Percentiles rank a stretch among this genome's conserved stretches.
These are phyloP conservation scores for Denticeps clupeoides DNA, from an alignment of 2,797 vertebrate genomes.

Conservation along the genomic window DNA sequence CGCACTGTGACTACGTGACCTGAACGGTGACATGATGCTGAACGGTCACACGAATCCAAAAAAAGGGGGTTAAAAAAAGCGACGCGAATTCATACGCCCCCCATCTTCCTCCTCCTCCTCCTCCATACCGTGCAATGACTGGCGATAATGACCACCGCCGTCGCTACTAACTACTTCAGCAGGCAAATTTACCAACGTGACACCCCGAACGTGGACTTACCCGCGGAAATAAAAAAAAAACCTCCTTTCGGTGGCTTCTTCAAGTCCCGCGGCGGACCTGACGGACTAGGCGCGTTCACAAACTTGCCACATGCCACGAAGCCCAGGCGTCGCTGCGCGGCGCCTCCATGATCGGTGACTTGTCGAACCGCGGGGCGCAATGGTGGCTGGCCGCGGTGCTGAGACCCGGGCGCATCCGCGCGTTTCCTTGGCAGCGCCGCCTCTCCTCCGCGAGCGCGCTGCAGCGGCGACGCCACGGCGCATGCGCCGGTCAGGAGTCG, in stretches of 20 bases:
- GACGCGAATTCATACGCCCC: not conserved
- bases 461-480: slow-evolving; percentile 29
- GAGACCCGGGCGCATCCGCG: slow-evolving; percentile 22
- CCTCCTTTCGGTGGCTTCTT: not conserved
- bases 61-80: no score
- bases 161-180: no score
- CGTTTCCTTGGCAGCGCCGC: slow-evolving; percentile 28
- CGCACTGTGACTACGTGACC: no score
- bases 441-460: slow-evolving; percentile 16
- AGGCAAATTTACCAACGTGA: no score
- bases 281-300: not conserved
- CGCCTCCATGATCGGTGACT: slow-evolving; percentile 12
- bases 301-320: not conserved
- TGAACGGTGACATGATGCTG: no score
- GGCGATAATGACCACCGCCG: no score
- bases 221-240: not conserved
- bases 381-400: slow-evolving; percentile 18
- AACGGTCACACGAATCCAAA: no score
- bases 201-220: not conserved
- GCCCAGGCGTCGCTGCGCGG: not conserved
- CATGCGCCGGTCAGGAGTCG: slow-evolving; percentile 25
- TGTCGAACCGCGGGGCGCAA: slow-evolving; percentile 8
- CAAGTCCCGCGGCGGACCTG: no score
- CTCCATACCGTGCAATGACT: no score
- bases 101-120: no score